Evolutionary conservation across 2,888 invertebrate genomes (phyloP).

Genomic region (Erebia palarica): DNA sequence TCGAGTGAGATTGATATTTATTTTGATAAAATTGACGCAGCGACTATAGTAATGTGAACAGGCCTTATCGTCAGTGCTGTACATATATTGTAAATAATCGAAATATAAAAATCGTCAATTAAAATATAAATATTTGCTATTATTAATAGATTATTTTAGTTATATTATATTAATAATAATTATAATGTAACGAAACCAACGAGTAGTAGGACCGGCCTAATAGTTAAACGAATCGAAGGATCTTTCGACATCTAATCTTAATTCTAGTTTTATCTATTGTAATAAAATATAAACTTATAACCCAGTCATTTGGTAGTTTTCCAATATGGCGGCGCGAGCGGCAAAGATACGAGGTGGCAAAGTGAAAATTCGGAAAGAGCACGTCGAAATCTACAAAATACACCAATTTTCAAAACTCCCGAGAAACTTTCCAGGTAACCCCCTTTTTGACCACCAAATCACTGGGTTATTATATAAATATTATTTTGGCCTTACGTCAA

Average conservation of each 20-base stretch:
- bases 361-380: too few species aligned
- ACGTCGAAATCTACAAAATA: too few species aligned
- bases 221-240: slow-evolving; percentile 59
- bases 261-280: slow-evolving; percentile 23
- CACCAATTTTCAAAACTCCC: too few species aligned
- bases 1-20: too few species aligned
- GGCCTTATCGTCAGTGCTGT: slow-evolving; percentile 17
- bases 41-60: background rate
- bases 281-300: slow-evolving; percentile 17
- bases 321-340: too few species aligned
- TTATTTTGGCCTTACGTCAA: slow-evolving; percentile 12
- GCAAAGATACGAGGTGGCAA: too few species aligned
- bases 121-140: slow-evolving; percentile 11
- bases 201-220: slow-evolving; percentile 81
- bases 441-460: too few species aligned
- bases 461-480: too few species aligned
- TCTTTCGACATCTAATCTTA: slow-evolving; percentile 36
- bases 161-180: slow-evolving; percentile 3
- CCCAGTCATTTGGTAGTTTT: too few species aligned
- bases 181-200: slow-evolving; percentile 59
- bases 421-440: too few species aligned
- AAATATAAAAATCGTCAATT: slow-evolving; percentile 33
- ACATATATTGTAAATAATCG: slow-evolving; percentile 33
- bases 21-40: background rate
- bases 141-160: background rate